Evolutionary conservation across 2,113 vertebrate species (phyloP).

Genomic region (Balaenoptera acutorostrata): DNA sequence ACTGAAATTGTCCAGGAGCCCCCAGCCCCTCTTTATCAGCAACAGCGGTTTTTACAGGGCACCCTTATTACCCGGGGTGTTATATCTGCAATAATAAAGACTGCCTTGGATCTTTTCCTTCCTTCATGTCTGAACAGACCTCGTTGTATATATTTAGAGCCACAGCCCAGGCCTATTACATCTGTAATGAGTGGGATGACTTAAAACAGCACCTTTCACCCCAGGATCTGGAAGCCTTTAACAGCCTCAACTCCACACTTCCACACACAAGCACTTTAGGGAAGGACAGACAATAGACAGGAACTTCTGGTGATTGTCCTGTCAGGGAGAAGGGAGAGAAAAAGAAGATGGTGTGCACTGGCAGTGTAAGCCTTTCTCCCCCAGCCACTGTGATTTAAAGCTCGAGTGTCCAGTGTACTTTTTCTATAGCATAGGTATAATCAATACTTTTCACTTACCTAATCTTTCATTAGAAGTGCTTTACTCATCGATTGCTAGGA

Average conservation of each 20-base stretch:
- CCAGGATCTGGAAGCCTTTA: constrained; percentile 44
- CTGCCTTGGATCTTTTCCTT: neutral
- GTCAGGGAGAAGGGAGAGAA: neutral
- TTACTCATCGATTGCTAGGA: neutral
- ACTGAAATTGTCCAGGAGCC: constrained; percentile 15
- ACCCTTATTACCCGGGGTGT: neutral
- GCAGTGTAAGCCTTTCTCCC: neutral
- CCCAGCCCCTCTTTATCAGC: neutral
- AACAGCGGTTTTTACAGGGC: neutral
- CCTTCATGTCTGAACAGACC: constrained; percentile 25
- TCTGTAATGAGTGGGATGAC: neutral
- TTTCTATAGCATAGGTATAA: neutral
- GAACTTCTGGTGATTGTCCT: neutral
- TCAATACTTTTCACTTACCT: neutral
- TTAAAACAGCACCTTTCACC: constrained; percentile 38
- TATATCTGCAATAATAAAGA: constrained; percentile 1
- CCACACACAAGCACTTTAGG: neutral
- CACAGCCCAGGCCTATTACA: neutral
- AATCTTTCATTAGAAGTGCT: neutral
- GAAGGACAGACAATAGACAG: neutral
- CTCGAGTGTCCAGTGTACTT: neutral
- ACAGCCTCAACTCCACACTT: constrained; percentile 12
- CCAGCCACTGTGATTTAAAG: neutral
- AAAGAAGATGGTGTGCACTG: neutral
- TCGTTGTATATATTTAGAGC: neutral